A percentile compares a stretch with the other conserved stretches of the same genome.
phyloP scores from a whole-genome alignment of 2,113 vertebrate species.

The Hyla sarda region DNA sequence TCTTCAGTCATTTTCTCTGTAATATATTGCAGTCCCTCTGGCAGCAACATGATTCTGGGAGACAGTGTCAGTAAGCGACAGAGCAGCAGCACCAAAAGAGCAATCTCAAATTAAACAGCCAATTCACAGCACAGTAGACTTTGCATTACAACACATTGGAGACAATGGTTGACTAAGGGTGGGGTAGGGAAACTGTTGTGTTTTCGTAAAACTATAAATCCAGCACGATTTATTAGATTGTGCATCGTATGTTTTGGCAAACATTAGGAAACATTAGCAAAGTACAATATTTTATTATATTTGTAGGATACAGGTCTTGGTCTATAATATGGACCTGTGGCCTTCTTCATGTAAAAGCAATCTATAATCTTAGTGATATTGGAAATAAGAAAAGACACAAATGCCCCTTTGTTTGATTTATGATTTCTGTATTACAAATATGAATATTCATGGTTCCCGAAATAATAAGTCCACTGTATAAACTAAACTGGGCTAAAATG shows the following conservation, averaged over 20 bases:
- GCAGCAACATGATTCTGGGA: slow-evolving; percentile 54
- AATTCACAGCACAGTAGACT: slow-evolving; percentile 3
- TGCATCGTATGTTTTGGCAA: neutral
- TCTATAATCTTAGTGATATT: neutral
- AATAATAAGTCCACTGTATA: neutral
- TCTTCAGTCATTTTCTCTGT: slow-evolving; percentile 53
- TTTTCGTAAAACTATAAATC: neutral
- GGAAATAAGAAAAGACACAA: neutral
- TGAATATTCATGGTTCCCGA: neutral
- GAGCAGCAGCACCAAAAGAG: slow-evolving; percentile 22
- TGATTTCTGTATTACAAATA: neutral
- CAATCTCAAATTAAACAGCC: slow-evolving; percentile 5
- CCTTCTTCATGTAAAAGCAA: neutral
- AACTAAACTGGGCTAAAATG: neutral
- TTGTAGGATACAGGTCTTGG: neutral
- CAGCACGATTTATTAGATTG: neutral
- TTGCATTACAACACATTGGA: neutral
- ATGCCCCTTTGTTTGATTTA: neutral
- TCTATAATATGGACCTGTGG: neutral
- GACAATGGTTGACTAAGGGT: neutral
- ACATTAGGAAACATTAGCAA: neutral
- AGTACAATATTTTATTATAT: neutral
- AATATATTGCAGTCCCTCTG: slow-evolving; percentile 55
- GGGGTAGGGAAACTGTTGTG: neutral
- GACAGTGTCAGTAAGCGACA: slow-evolving; percentile 22